phyloP scores from a whole-genome alignment of 2,797 vertebrate species.

The Tapera naevia region DNA sequence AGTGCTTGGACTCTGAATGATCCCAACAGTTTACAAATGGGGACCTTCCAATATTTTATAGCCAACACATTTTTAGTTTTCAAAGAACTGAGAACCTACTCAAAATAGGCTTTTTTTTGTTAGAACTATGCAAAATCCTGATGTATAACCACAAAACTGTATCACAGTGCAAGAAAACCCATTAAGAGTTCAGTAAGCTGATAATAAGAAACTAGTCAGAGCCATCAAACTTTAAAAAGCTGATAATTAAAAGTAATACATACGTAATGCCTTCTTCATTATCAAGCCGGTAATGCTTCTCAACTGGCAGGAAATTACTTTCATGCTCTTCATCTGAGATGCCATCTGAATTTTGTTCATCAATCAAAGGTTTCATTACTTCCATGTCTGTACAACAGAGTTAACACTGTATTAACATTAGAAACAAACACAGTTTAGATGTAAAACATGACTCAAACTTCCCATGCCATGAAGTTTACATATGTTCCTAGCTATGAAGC shows the following conservation, averaged over 20 bases:
- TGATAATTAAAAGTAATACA: constrained; percentile 39
- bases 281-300: constrained; percentile 74
- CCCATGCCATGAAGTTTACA: background rate
- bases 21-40: background rate
- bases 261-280: constrained; percentile 81
- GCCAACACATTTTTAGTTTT: background rate
- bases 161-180: background rate
- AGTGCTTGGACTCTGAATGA: background rate
- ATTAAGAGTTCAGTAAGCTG: background rate
- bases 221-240: background rate
- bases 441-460: background rate
- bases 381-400: constrained; percentile 81
- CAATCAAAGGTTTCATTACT: constrained; percentile 87
- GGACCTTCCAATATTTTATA: background rate
- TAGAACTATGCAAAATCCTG: background rate
- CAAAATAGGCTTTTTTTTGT: background rate
- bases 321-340: constrained; percentile 80
- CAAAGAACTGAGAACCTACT: background rate
- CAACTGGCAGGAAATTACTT: constrained; percentile 66
- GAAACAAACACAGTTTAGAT: background rate
- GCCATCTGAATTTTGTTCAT: constrained; percentile 76
- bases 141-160: background rate
- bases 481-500: background rate
- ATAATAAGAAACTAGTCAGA: background rate
- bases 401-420: background rate